Conservation (phyloP, 2,113 vertebrate genomes). For the Aegithalos caudatus region DNA sequence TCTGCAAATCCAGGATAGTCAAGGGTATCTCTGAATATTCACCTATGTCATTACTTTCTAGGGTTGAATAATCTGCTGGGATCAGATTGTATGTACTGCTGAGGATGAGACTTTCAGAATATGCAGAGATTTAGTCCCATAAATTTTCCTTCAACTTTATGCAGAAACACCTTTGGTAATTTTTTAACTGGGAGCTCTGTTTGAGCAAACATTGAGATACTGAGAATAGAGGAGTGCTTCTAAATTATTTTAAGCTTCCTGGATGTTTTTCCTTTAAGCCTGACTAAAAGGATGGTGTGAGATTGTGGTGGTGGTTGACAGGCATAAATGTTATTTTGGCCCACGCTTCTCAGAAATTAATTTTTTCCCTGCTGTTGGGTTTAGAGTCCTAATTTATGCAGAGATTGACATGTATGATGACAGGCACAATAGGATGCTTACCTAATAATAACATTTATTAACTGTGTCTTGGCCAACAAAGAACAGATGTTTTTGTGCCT, state of each 20-base stretch:
- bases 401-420: background rate
- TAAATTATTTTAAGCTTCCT: background rate
- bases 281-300: background rate
- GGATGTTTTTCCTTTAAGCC: background rate
- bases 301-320: background rate
- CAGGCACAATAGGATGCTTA: slow-evolving; percentile 8
- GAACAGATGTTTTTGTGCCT: slow-evolving; percentile 13
- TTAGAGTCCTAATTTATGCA: background rate
- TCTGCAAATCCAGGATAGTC: background rate
- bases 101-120: background rate
- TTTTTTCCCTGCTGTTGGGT: background rate
- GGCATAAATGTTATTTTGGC: background rate
- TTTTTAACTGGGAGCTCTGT: background rate
- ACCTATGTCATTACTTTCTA: background rate
- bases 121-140: background rate
- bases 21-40: background rate
- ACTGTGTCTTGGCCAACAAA: slow-evolving; percentile 27
- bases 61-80: background rate
- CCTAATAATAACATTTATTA: slow-evolving; percentile 33
- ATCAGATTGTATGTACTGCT: background rate
- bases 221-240: background rate
- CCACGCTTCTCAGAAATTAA: background rate
- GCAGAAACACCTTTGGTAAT: background rate
- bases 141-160: background rate
- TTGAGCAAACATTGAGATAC: background rate